Percentiles rank a stretch among this genome's conserved stretches.
Conservation (phyloP, 2,113 vertebrate genomes). For the Excalfactoria chinensis region DNA sequence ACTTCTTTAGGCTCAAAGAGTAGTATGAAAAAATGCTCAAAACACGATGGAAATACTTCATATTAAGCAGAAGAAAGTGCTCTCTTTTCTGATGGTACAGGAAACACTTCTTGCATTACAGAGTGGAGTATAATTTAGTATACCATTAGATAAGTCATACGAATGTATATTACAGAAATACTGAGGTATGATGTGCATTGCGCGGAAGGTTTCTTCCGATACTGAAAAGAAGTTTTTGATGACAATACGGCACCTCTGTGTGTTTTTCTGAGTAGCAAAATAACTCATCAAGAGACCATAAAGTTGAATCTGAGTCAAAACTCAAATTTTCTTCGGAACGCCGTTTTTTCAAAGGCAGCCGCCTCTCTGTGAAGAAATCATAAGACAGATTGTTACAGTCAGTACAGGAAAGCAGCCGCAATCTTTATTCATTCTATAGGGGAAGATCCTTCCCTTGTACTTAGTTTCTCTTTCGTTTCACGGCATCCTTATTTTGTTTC, state of each 20-base stretch:
- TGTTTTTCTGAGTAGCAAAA: not conserved
- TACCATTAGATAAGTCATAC: not conserved
- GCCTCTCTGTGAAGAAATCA: slow-evolving; percentile 63
- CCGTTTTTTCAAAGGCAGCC: slow-evolving; percentile 54
- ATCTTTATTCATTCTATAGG: not conserved
- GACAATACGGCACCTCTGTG: not conserved
- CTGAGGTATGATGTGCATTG: not conserved
- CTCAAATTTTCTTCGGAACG: not conserved
- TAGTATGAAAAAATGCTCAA: not conserved
- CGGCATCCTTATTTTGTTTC: not conserved
- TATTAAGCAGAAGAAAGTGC: not conserved
- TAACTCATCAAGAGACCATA: not conserved
- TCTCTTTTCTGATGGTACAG: not conserved
- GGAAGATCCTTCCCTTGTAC: not conserved
- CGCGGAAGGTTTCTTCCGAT: not conserved
- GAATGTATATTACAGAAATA: not conserved
- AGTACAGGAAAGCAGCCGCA: not conserved
- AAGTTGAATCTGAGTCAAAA: not conserved
- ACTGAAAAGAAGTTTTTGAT: not conserved
- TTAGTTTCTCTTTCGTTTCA: not conserved
- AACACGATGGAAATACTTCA: not conserved
- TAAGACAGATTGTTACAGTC: not conserved
- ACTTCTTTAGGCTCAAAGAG: not conserved
- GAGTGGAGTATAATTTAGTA: not conserved
- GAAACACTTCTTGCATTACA: not conserved